These are phyloP conservation scores for Sardina pilchardus DNA, from an alignment of 2,113 vertebrate genomes.

Conservation along the genomic window DNA sequence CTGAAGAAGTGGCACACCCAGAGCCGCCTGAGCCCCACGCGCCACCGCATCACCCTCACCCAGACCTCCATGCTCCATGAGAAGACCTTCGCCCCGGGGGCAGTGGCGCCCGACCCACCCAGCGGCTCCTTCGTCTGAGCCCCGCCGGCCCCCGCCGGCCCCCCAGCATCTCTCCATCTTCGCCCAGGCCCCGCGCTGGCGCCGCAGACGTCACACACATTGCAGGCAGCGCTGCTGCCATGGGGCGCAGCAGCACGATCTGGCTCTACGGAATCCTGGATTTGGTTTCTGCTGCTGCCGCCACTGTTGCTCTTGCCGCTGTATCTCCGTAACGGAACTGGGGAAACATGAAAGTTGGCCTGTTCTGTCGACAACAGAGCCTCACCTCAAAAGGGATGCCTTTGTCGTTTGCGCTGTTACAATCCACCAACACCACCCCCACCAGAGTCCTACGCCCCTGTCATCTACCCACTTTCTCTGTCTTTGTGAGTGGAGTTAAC, in stretches of 20 bases:
- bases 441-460: not conserved
- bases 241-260: not conserved
- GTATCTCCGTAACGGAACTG: not conserved
- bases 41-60: conserved; percentile 65
- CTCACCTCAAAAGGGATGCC: not conserved
- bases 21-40: conserved; percentile 67
- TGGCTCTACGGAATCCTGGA: not conserved
- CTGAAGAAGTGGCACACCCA: conserved; percentile 71
- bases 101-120: conserved; percentile 48
- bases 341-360: not conserved
- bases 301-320: not conserved
- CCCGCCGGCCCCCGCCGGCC: not conserved
- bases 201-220: not conserved
- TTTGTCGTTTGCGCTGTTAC: not conserved
- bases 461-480: not conserved
- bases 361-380: not conserved
- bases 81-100: conserved; percentile 59
- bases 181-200: too few relatives aligned
- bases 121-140: conserved; percentile 63
- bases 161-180: not conserved
- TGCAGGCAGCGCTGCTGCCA: not conserved
- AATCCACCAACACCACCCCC: not conserved
- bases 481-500: not conserved
- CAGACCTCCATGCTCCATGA: conserved; percentile 75
- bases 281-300: not conserved